A percentile compares a stretch with the other conserved stretches of the same genome.
Evolutionary conservation across 2,113 vertebrate species (phyloP).

Genomic region (Nerophis ophidion): DNA sequence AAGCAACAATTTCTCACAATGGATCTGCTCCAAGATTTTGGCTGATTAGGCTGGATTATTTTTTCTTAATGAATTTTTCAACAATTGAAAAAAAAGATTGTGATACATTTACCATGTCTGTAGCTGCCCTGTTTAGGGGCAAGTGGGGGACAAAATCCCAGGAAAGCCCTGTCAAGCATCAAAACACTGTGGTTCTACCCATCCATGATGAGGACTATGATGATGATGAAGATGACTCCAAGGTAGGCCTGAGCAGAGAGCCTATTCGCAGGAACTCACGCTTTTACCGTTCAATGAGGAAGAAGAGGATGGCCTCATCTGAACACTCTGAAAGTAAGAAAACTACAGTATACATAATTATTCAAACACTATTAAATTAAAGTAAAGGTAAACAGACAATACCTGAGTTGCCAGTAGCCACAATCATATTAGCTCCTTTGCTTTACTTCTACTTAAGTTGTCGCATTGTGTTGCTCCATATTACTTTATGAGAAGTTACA

Average conservation of each 20-base stretch:
- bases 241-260: slow-evolving; percentile 28
- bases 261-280: slow-evolving; percentile 67
- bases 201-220: slow-evolving; percentile 34
- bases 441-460: not conserved
- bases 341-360: not conserved
- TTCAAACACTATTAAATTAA: too few species aligned
- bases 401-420: too few species aligned
- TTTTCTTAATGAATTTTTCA: slow-evolving; percentile 1
- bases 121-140: slow-evolving; percentile 61
- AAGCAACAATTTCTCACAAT: slow-evolving; percentile 22
- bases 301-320: slow-evolving; percentile 44
- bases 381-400: too few species aligned
- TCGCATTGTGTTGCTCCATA: not conserved
- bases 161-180: slow-evolving; percentile 30
- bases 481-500: not conserved
- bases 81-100: not conserved
- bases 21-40: slow-evolving; percentile 57
- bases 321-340: slow-evolving; percentile 55
- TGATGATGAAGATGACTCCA: slow-evolving; percentile 58
- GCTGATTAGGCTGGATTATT: slow-evolving; percentile 28
- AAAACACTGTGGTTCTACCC: not conserved
- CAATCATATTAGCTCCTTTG: not conserved
- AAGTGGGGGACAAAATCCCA: slow-evolving; percentile 61
- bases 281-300: slow-evolving; percentile 73
- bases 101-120: slow-evolving; percentile 45